A percentile compares a stretch with the other conserved stretches of the same genome.
phyloP scores from a whole-genome alignment of 2,113 vertebrate genomes.

The Thamnophis sirtalis region DNA sequence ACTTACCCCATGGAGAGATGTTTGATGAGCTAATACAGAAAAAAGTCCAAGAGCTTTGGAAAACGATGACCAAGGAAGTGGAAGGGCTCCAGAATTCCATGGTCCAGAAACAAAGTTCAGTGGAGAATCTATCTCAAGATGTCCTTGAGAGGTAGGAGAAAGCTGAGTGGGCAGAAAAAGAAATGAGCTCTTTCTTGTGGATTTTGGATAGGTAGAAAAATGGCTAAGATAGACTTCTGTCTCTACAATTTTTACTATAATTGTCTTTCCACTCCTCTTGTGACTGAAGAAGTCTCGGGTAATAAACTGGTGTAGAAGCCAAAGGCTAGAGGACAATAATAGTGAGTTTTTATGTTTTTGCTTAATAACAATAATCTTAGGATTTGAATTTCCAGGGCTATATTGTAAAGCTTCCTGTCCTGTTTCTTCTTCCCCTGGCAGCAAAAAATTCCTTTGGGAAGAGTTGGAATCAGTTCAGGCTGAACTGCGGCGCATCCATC shows the following conservation, averaged over 20 bases:
- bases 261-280: neutral
- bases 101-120: conserved; percentile 36
- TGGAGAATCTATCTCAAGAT: conserved; percentile 58
- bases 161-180: neutral
- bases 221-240: neutral
- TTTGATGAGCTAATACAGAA: conserved; percentile 18
- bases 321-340: neutral
- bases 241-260: neutral
- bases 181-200: neutral
- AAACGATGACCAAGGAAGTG: conserved; percentile 46
- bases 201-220: neutral
- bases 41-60: conserved; percentile 47
- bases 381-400: neutral
- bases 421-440: neutral
- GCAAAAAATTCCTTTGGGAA: conserved; percentile 59
- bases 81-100: conserved; percentile 48
- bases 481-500: conserved; percentile 59
- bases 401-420: neutral
- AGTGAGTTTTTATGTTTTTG: neutral
- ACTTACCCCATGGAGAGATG: conserved; percentile 31
- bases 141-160: conserved; percentile 58
- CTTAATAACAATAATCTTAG: no score
- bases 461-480: conserved; percentile 60
- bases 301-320: neutral
- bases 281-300: neutral